Evolutionary conservation across 1,140 invertebrate species (phyloP), one percentile per base, ranked within the genome.

Genomic region (Panagrolaimus sp.): DNA sequence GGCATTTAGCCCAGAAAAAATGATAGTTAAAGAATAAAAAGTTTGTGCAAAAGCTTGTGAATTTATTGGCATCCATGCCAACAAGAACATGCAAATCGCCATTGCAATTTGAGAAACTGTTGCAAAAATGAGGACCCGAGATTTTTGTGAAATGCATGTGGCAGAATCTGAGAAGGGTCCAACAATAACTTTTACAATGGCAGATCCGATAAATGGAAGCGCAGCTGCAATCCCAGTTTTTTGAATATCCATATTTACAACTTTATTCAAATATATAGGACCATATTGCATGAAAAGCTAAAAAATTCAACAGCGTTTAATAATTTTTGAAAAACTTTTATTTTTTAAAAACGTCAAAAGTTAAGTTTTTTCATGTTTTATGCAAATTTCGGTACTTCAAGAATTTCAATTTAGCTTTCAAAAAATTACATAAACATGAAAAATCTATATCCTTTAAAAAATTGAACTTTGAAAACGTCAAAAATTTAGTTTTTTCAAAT

Each of bases 181-280:
- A 43, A 68, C 77, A 38, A 78, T 28, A 26, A 78, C 63, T 68
- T 79, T 76, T 24, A 72, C 70, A 10, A 71, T 15, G 26, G 65
- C 44, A 14, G 73, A 78, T 32, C 76, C 32, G 14, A 78, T 68
- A 17, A 52, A 68, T 32, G 76, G 77, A 43, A 78, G 38, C 0
- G 76, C 76, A 17, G 73, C 63, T 12, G 78, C 71, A 63, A 77
- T 70, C 8, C 78, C 74, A 43, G 78, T 80, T 0, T 70, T 68
- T 45, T 69, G 55, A 14, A 78, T 74, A 47, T 78, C 66, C 46
- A 79, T 74, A 44, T 48, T 28, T 15, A 69, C n/a, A 32, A 78
- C 79, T 48, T 79, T 82, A 38, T 80, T 81, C 44, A 79, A 58
- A 70, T 79, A 79, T 28, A 72, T 79, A 47, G 78, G 78, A 9